Conservation (phyloP, 2,888 invertebrate species). For the Beris chalybata region DNA sequence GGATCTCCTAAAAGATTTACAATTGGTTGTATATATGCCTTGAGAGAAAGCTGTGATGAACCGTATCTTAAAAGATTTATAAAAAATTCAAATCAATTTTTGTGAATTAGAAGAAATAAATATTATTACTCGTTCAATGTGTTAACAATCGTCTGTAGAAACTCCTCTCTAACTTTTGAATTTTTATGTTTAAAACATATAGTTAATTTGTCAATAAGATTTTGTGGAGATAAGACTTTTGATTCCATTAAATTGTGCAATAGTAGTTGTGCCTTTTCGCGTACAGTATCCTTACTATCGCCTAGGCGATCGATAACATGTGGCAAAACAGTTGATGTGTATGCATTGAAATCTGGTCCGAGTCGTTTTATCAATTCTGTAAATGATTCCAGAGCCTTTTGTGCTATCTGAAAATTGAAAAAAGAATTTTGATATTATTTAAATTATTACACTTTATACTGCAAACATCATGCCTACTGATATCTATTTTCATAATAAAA, state of each 20-base stretch:
- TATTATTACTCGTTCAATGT: conserved; percentile 74
- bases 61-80: conserved; percentile 69
- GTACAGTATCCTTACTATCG: conserved; percentile 66
- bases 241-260: conserved; percentile 73
- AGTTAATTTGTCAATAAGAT: conserved; percentile 71
- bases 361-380: conserved; percentile 83
- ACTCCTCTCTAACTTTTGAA: conserved; percentile 89
- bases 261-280: conserved; percentile 74
- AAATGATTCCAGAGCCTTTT: conserved; percentile 87
- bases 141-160: conserved; percentile 77
- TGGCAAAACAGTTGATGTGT: conserved; percentile 79
- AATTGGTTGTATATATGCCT: conserved; percentile 79
- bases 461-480: too few relatives aligned
- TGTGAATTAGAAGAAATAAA: background rate
- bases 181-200: conserved; percentile 83
- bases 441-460: background rate
- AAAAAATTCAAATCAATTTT: conserved; percentile 36
- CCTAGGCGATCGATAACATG: conserved; percentile 78
- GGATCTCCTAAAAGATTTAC: conserved; percentile 86
- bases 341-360: conserved; percentile 84
- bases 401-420: conserved; percentile 71
- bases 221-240: conserved; percentile 68
- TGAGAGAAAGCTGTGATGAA: conserved; percentile 77
- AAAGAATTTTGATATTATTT: background rate
- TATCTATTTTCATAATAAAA: too few relatives aligned